A percentile compares a stretch with the other conserved stretches of the same genome.
phyloP scores from a whole-genome alignment of 2,113 vertebrate species.

The Nycticorax nycticorax region DNA sequence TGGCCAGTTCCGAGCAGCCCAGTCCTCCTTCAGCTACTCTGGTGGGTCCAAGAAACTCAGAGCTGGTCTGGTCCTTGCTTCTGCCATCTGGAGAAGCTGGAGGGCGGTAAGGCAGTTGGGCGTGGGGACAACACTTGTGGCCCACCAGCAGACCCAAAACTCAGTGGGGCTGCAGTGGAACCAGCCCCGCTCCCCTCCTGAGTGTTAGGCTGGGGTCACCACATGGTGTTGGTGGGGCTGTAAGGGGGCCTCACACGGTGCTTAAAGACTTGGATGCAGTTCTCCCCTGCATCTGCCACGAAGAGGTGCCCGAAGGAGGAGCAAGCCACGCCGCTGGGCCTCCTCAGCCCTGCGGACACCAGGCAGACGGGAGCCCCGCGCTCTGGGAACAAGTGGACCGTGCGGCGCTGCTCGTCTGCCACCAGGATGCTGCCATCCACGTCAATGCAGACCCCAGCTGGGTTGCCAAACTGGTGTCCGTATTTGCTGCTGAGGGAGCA shows the following conservation, averaged over 20 bases:
- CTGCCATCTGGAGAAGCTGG: neutral
- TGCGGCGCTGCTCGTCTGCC: constrained; percentile 46
- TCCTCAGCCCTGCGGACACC: constrained; percentile 50
- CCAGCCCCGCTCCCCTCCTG: neutral
- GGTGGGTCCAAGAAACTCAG: neutral
- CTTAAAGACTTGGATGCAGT: constrained; percentile 66
- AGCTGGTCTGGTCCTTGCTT: neutral
- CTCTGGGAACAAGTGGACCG: constrained; percentile 61
- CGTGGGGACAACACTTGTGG: no score
- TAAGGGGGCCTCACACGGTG: neutral
- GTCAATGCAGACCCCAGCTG: constrained; percentile 49
- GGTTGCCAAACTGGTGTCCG: constrained; percentile 50
- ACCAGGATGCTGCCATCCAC: constrained; percentile 58
- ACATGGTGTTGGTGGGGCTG: neutral
- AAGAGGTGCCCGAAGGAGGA: constrained; percentile 59
- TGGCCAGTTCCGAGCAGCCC: neutral
- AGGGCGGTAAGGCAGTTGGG: neutral
- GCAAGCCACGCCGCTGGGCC: constrained; percentile 52
- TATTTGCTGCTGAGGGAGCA: constrained; percentile 58
- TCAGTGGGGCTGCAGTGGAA: neutral
- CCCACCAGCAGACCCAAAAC: neutral
- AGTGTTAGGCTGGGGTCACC: neutral
- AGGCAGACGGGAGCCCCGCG: constrained; percentile 51
- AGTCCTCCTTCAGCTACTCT: neutral
- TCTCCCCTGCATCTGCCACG: constrained; percentile 60